phyloP scores from a whole-genome alignment of 2,797 vertebrate genomes.

The Aphelocoma californica region DNA sequence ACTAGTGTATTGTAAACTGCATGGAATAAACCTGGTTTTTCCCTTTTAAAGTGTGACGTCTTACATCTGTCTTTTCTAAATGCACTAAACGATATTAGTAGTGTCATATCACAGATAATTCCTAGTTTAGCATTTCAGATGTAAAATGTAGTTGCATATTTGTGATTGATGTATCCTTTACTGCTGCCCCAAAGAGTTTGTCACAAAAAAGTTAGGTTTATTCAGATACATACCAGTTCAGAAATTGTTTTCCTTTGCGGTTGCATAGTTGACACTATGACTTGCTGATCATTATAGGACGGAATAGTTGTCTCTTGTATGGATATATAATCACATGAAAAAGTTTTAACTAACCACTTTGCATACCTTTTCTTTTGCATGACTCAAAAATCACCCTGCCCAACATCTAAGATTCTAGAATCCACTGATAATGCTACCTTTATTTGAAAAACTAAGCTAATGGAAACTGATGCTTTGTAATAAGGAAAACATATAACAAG shows the following conservation, averaged over 20 bases:
- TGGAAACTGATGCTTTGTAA: neutral
- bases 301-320: neutral
- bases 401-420: neutral
- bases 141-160: neutral
- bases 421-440: neutral
- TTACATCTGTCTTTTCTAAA: neutral
- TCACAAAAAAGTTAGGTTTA: neutral
- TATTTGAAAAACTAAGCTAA: neutral
- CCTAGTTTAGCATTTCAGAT: neutral
- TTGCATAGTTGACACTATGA: neutral
- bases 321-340: neutral
- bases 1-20: conserved; percentile 36
- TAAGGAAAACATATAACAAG: neutral
- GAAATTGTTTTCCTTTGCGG: neutral
- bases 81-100: neutral
- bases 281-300: neutral
- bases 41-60: conserved; percentile 47
- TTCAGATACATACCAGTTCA: neutral
- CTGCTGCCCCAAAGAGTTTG: neutral
- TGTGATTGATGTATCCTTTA: neutral
- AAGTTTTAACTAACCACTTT: neutral
- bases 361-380: neutral
- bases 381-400: neutral
- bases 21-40: conserved; percentile 57
- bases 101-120: neutral